Evolutionary conservation across 2,888 invertebrate species (phyloP).

Genomic region (Rotaria socialis): DNA sequence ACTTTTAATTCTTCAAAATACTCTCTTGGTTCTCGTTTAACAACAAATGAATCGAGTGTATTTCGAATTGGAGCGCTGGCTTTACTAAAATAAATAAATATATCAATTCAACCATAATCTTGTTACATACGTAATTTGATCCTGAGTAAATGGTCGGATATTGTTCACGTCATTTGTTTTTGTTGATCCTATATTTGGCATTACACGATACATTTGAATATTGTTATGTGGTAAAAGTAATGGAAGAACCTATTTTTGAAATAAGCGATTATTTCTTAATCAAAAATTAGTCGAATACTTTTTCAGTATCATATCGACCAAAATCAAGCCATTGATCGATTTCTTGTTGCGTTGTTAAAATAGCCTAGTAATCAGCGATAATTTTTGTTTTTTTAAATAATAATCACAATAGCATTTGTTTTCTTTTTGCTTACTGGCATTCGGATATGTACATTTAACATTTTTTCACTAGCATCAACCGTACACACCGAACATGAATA

Average conservation of each 20-base stretch:
- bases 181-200: not conserved
- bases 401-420: no score
- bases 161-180: not conserved
- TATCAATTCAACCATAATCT: not conserved
- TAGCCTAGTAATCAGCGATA: not conserved
- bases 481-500: conserved; percentile 31
- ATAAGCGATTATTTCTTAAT: not conserved
- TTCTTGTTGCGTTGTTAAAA: conserved; percentile 33
- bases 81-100: not conserved
- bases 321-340: conserved; percentile 34
- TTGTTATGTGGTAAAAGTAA: conserved; percentile 26
- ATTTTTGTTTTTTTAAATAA: not conserved
- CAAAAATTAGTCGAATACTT: not conserved
- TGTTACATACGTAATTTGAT: not conserved
- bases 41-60: not conserved
- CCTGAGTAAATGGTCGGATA: not conserved
- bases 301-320: conserved; percentile 22
- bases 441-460: conserved; percentile 25
- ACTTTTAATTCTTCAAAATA: not conserved
- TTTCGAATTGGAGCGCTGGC: not conserved
- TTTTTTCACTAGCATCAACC: not conserved
- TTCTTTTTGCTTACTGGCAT: not conserved
- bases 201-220: conserved; percentile 24
- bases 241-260: not conserved
- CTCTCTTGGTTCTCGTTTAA: not conserved